These are phyloP conservation scores for Lacerta bilineata DNA, from an alignment of 2,797 vertebrate genomes.

Conservation along the genomic window DNA sequence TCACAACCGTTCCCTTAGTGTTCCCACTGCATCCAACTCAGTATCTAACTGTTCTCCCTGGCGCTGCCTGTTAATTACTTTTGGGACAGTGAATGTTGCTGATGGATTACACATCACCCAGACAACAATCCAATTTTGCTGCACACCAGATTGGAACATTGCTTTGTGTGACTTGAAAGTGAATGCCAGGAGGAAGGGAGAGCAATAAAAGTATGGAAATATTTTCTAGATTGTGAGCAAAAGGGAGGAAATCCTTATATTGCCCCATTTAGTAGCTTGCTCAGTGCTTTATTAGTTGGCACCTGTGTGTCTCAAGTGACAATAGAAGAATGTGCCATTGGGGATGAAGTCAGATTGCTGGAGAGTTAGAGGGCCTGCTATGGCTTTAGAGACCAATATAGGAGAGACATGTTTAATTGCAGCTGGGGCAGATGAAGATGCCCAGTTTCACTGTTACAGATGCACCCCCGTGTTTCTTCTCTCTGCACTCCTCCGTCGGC, in stretches of 20 bases:
- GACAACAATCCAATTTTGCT: slow-evolving; percentile 11
- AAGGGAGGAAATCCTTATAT: not conserved
- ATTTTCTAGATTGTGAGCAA: not conserved
- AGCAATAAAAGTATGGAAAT: not conserved
- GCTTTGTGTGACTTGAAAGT: not conserved
- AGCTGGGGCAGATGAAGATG: too few species aligned
- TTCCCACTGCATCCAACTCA: not conserved
- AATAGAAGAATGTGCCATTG: too few species aligned
- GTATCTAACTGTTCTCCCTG: not conserved
- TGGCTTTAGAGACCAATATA: too few species aligned
- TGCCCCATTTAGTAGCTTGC: not conserved
- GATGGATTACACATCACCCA: slow-evolving; percentile 9
- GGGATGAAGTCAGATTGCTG: too few species aligned
- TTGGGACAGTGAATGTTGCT: not conserved
- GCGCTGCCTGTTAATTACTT: not conserved
- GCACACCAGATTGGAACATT: not conserved
- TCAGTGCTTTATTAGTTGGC: not conserved
- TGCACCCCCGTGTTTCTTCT: too few species aligned
- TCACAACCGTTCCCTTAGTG: not conserved
- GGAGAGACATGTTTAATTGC: too few species aligned
- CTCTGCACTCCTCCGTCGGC: too few species aligned
- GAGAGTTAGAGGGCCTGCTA: too few species aligned
- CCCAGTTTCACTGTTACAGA: too few species aligned
- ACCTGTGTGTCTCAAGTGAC: too few species aligned
- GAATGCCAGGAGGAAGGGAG: not conserved